Evolutionary conservation across 2,797 vertebrate species (phyloP).

Genomic region (Aeoliscus strigatus): DNA sequence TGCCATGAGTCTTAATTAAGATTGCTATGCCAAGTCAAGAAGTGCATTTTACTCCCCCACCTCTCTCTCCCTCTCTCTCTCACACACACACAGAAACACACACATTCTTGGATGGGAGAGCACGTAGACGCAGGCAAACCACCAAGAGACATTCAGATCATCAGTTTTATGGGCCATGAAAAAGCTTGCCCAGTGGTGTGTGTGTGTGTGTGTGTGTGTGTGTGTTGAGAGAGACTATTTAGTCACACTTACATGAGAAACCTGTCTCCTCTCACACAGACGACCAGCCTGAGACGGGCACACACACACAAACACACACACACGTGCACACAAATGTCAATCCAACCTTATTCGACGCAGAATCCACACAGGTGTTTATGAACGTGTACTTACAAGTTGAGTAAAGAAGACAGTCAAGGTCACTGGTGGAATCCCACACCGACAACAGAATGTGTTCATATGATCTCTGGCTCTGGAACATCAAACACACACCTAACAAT

Average conservation of each 20-base stretch:
- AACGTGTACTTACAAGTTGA: too few relatives aligned
- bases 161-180: constrained; percentile 54
- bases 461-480: constrained; percentile 46
- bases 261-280: too few relatives aligned
- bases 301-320: constrained; percentile 11
- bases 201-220: constrained; percentile 28
- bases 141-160: constrained; percentile 41
- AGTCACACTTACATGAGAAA: constrained; percentile 60
- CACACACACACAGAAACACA: neutral
- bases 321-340: too few relatives aligned
- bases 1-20: constrained; percentile 62
- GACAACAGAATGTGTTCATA: constrained; percentile 51
- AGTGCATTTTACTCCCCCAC: constrained; percentile 34
- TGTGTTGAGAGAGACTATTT: constrained; percentile 48
- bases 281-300: too few relatives aligned
- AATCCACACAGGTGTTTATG: too few relatives aligned
- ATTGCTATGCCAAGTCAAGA: constrained; percentile 56
- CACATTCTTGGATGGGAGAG: constrained; percentile 16
- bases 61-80: neutral
- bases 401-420: too few relatives aligned
- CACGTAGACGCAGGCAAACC: constrained; percentile 24
- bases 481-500: constrained; percentile 36
- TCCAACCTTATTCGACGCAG: too few relatives aligned
- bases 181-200: constrained; percentile 43
- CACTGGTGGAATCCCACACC: too few relatives aligned